Conservation (phyloP, 2,888 invertebrate genomes). For the Tiliacea citrago region DNA sequence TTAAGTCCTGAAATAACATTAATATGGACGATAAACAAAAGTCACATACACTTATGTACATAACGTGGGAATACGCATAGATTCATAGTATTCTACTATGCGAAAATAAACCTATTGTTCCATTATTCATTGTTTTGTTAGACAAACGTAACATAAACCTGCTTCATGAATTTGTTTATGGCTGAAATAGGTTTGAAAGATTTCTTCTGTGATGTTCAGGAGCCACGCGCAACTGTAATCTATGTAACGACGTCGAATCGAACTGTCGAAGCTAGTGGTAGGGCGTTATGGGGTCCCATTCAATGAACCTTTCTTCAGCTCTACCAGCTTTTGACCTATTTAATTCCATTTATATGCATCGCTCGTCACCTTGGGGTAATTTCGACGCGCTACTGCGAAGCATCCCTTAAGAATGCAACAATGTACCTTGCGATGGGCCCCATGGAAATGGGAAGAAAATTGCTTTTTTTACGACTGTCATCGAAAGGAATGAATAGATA, state of each 20-base stretch:
- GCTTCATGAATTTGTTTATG: slow-evolving; percentile 33
- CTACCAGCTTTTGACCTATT: slow-evolving; percentile 78
- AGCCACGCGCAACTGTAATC: slow-evolving; percentile 67
- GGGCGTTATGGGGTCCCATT: slow-evolving; percentile 74
- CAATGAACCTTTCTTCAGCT: slow-evolving; percentile 81
- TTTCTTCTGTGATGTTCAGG: slow-evolving; percentile 40
- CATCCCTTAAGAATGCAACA: slow-evolving; percentile 41
- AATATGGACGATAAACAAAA: slow-evolving; percentile 43
- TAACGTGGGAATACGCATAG: slow-evolving; percentile 14
- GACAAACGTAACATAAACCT: slow-evolving; percentile 22
- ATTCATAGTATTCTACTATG: not conserved
- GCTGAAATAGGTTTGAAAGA: slow-evolving; percentile 68
- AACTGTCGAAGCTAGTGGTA: slow-evolving; percentile 46
- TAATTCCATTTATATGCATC: slow-evolving; percentile 78
- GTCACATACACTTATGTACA: not conserved
- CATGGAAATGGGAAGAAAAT: slow-evolving; percentile 29
- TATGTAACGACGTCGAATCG: slow-evolving; percentile 62
- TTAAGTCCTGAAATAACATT: slow-evolving; percentile 9
- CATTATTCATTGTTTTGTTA: slow-evolving; percentile 63
- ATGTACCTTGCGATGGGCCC: slow-evolving; percentile 13
- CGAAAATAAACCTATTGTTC: slow-evolving; percentile 12
- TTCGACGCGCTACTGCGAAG: slow-evolving; percentile 43
- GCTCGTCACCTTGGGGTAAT: slow-evolving; percentile 62
- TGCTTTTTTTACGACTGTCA: slow-evolving; percentile 47
- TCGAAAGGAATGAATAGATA: slow-evolving; percentile 40